Base-by-base conservation (phyloP, 2,888 invertebrate species). In the Noctua janthina region DNA sequence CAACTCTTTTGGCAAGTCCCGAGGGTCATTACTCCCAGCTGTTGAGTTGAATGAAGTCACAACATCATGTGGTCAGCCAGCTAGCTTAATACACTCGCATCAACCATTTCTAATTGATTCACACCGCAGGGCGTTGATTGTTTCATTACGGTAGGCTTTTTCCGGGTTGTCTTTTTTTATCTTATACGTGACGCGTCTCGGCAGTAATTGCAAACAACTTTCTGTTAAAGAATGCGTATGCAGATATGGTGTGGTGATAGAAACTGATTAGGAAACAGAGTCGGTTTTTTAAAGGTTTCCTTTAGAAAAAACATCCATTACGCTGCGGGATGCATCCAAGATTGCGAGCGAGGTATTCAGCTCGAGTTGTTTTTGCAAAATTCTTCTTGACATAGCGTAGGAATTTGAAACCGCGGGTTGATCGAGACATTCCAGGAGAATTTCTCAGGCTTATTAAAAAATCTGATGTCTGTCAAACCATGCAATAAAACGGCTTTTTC, bases 171-270 rank as follows among this genome's bases (percentile, higher is more conserved):
- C 13, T 20, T 67, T 64, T 64, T 81, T 68, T 72, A 15, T 78
- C 7, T 76, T 78, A 73, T 83, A 51, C 17, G 8, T 35, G 62
- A 68, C 23, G 71, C 59, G 17, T n/a, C n/a, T 51, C n/a, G 7
- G 29, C 11, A 66, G 59, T 49, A 66, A 67, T 71, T 68, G 39
- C 43, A 54, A 78, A 81, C 67, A 51, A 76, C 80, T 85, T 83
- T 88, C 78, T 82, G 29, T 70, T 75, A 3, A 84, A 74, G 70
- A 78, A 84, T 87, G 77, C n/a, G 59, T 71, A 71, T 79, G 75
- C 39, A 76, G 49, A 77, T 81, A 71, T 56, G 54, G 46, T 69
- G 29, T 56, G 43, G 20, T 56, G 54, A 49, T 75, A 17, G 35
- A 86, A 86, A 78, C 29, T 85, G 35, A 74, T 78, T 70, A 2